Base-by-base conservation (phyloP, 2,888 invertebrate genomes). In the Drosophila borealis region DNA sequence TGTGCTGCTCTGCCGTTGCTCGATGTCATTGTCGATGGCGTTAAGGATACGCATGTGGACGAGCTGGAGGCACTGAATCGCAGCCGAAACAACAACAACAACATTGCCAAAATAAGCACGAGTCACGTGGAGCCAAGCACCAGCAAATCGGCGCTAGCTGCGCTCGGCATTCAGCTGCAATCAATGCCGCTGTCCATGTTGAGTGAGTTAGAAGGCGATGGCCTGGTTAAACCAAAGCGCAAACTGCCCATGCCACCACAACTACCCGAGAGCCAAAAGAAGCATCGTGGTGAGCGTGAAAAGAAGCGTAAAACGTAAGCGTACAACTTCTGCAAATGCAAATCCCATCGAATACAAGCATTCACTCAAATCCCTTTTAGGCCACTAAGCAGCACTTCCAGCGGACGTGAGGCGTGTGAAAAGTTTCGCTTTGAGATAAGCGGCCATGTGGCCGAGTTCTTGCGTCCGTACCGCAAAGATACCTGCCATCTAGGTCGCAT, bases 401-500 rank as follows among this genome's bases (percentile, higher is more conserved):
- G 39, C 60, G 63, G 69, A 54, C 75, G 69, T 39, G 74, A 66
- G 14, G 56, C 73, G 6, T 57, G 54, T n/a, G 85, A 75, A 10
- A 87, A 74, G 51, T 82, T 82, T 51, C 85, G 76, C 14, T 61
- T 65, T 14, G 85, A 87, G 37, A 81, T 82, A 2, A 84, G 73
- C 53, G 85, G 64, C 11, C 63, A 70, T 50, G 88, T 82, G 21
- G 85, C 82, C 2, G 81, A 82, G 10, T 51, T 70, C n/a, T 39
- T 82, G 25, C 82, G 85, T 49, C 97, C 97, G 0, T 99, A 97
- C 93, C 94, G 97, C 57, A 97, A 96, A 89, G 94, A 96, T 0
- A 96, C 96, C 78, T 99, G 98, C 88, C 95, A 95, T 78, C 93
- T 95, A 70, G 99, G 97, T 0, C 94, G 96, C 81, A 98, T 99